Conservation (phyloP, 2,888 invertebrate species). For the Tachina grossa region DNA sequence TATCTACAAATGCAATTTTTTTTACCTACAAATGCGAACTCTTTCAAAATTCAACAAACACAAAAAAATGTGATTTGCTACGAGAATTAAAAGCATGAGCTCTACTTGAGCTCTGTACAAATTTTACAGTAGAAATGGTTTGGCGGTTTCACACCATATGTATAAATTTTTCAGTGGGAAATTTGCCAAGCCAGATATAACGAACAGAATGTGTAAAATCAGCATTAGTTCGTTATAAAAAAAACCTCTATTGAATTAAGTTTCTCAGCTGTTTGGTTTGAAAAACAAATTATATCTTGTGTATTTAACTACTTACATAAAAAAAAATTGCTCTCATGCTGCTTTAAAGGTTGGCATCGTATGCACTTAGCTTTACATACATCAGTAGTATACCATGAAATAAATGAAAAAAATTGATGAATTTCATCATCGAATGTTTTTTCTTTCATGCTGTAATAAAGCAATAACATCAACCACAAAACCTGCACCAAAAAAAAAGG, state of each 20-base stretch:
- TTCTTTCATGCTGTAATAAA: background rate
- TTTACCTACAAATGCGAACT: too few species aligned
- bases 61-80: too few species aligned
- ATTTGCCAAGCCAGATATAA: too few species aligned
- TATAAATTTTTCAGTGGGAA: too few species aligned
- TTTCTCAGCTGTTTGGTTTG: background rate
- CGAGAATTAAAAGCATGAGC: too few species aligned
- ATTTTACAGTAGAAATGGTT: too few species aligned
- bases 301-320: background rate
- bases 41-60: too few species aligned
- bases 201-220: too few species aligned
- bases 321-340: background rate
- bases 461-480: conserved; percentile 40
- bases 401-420: conserved; percentile 30
- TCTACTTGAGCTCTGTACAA: too few species aligned
- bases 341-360: background rate
- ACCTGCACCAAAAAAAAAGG: background rate
- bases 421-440: conserved; percentile 18
- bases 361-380: background rate
- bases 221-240: too few species aligned
- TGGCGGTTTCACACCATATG: too few species aligned
- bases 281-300: background rate
- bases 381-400: background rate
- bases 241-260: background rate
- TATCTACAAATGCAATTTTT: too few species aligned